Conservation (phyloP, 2,797 vertebrate genomes). For the Phoeniculus purpureus region DNA sequence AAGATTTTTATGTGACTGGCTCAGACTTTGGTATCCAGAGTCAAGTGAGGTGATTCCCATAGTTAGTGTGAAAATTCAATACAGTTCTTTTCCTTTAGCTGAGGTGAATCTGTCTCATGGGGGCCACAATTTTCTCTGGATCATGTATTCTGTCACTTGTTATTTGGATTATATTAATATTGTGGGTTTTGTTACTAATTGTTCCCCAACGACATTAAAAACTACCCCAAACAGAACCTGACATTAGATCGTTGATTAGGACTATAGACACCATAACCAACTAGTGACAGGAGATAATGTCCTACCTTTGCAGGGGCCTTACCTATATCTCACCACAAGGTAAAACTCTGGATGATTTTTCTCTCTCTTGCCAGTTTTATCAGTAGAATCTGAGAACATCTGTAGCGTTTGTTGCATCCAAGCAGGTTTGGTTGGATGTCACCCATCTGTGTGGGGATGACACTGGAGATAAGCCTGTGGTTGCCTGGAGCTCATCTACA, state of each 20-base stretch:
- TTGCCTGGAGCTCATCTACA: not conserved
- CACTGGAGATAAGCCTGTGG: not conserved
- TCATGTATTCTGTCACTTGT: not conserved
- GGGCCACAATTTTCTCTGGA: not conserved
- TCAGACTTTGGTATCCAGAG: not conserved
- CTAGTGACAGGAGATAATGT: accelerated
- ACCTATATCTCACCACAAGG: not conserved
- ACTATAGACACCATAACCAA: not conserved
- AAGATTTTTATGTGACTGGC: not conserved
- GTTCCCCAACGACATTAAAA: not conserved
- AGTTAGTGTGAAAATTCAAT: not conserved
- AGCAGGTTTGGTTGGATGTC: not conserved
- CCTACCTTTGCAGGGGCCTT: not conserved
- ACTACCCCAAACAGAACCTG: not conserved
- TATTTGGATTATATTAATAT: accelerated
- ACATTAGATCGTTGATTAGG: not conserved
- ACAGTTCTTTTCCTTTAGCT: not conserved
- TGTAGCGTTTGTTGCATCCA: not conserved
- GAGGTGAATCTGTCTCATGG: not conserved
- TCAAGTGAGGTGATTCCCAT: not conserved
- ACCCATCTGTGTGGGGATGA: not conserved
- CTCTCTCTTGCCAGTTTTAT: not conserved
- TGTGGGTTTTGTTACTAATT: not conserved
- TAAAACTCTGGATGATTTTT: not conserved
- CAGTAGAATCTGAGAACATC: not conserved